Evolutionary conservation across 2,888 invertebrate genomes (phyloP), one percentile per base, ranked within the genome.

Genomic region (Pardosa pseudoannulata): DNA sequence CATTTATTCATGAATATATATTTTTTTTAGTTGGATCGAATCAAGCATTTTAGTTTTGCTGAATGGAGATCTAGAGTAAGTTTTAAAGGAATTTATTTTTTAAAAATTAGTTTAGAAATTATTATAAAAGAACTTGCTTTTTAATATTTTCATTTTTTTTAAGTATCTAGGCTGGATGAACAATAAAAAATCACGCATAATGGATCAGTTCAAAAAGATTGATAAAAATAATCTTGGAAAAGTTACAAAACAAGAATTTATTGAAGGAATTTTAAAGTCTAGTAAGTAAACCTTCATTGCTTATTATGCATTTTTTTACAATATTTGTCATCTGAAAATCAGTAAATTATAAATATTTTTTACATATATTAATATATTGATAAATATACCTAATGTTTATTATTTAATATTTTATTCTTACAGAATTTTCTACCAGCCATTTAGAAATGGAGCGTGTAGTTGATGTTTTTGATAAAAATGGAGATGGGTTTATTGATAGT

Each of bases 31-130:
- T 94, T 99, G 91, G 97, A 98, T 92, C 94, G 98, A 90, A 97
- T 99, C 88, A 97, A 98, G 92, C 96, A 98, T 95, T 99, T 99
- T 94, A 97, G 97, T 91, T 99, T 99, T 97, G 99, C 99, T 92
- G 98, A 99, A 91, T 99, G 99, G 99, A 95, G 98, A 90, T 97
- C 96, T 93, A 94, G 97, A 93, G 96, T 96, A 91, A 92, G 93
- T 92, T 50, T 50, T 19, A 3, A 19, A 23, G 39, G 56, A 68
- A 27, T 0, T 36, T 74, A 28, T 3, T 29, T 70, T 19, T 28
- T 16, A 5, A 11, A 6, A 19, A 31, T 28, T 41, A 67, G 3
- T 73, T 0, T 46, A 9, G 13, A 65, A n/a, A n/a, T 67, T 71
- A 9, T 19, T 16, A 62, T 32, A 23, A 62, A 39, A 68, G 23